phyloP scores from a whole-genome alignment of 2,888 invertebrate species.

The Scaptomyza caliginosa region DNA sequence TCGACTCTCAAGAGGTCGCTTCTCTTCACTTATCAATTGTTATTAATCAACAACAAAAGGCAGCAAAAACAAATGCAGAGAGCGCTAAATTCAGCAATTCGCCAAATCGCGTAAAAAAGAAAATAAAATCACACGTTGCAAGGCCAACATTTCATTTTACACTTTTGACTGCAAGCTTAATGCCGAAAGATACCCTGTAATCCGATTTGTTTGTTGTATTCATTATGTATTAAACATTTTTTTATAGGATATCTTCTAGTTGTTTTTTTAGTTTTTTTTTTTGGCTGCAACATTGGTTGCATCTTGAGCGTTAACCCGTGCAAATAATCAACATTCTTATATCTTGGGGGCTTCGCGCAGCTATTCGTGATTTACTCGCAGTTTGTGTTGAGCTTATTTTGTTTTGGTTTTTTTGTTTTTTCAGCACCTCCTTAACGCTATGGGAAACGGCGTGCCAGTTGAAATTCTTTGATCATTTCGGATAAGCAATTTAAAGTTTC shows the following conservation, averaged over 20 bases:
- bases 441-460: constrained; percentile 57
- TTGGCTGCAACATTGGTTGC: constrained; percentile 9
- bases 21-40: constrained; percentile 69
- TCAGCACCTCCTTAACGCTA: constrained; percentile 72
- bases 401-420: constrained; percentile 22
- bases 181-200: constrained; percentile 15
- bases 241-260: constrained; percentile 7
- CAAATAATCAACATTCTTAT: constrained; percentile 79
- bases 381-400: constrained; percentile 31
- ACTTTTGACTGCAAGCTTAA: constrained; percentile 39
- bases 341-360: constrained; percentile 59
- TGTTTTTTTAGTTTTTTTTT: background rate
- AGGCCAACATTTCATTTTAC: constrained; percentile 70
- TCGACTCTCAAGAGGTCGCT: background rate
- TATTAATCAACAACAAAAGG: constrained; percentile 78
- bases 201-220: background rate
- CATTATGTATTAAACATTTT: no score
- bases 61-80: constrained; percentile 67
- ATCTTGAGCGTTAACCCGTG: constrained; percentile 55
- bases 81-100: constrained; percentile 69
- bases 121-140: constrained; percentile 38
- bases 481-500: constrained; percentile 64
- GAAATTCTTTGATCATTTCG: constrained; percentile 66
- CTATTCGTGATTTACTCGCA: constrained; percentile 78
- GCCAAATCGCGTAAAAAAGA: constrained; percentile 27